A percentile compares a stretch with the other conserved stretches of the same genome.
Evolutionary conservation across 2,113 vertebrate species (phyloP).

Genomic region (Gila orcuttii): DNA sequence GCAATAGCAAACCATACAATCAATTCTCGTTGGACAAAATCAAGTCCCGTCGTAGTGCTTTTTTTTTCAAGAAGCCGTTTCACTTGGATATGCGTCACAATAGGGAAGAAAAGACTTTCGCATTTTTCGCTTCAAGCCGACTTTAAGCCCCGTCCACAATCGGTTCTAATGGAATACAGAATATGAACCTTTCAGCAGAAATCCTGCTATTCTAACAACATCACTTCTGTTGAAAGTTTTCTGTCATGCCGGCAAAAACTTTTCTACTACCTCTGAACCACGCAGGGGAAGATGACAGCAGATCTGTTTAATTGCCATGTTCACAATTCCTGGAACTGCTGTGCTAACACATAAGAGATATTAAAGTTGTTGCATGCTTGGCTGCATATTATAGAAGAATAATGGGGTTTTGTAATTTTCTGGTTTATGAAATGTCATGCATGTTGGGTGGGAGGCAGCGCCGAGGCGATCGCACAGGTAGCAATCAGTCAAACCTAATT

Average conservation of each 20-base stretch:
- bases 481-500: conserved; percentile 48
- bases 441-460: conserved; percentile 18
- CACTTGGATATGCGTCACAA: no score
- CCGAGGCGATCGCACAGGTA: conserved; percentile 30
- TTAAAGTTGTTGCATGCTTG: conserved; percentile 26
- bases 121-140: no score
- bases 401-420: conserved; percentile 28
- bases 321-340: not conserved
- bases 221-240: conserved; percentile 19
- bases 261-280: conserved; percentile 21
- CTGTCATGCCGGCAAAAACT: not conserved
- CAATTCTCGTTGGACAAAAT: no score
- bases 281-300: conserved; percentile 1
- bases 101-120: no score
- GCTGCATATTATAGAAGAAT: conserved; percentile 27
- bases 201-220: not conserved
- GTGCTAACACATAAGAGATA: conserved; percentile 18
- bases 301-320: conserved; percentile 21
- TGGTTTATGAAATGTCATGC: conserved; percentile 38
- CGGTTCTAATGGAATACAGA: not conserved
- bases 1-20: no score
- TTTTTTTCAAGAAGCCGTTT: no score
- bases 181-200: conserved; percentile 15
- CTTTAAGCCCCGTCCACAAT: not conserved
- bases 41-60: no score